Evolutionary conservation across 2,888 invertebrate species (phyloP), one percentile per base, ranked within the genome.

Genomic region (Odontocolon sp.): DNA sequence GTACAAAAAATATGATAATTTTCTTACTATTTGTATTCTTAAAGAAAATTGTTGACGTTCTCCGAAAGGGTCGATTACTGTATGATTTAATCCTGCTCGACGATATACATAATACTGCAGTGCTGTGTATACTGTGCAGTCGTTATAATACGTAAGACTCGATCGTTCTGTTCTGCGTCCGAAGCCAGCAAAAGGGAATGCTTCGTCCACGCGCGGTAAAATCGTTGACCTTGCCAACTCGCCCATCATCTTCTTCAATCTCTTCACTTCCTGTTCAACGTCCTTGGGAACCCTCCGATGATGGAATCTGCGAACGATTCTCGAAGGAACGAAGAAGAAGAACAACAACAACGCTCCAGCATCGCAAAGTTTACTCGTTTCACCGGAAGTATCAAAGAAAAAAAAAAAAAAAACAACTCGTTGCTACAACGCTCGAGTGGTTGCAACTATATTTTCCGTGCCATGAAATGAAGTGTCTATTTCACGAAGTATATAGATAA

Each of bases 141-240:
- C n/a, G 40, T 23, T 16, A 21, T 26, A 8, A 36, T 9, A 26
- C 26, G 38, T 38, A 26, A 40, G 26, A 57, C 23, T 23, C 38
- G 16, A 28, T 45, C 31, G 52, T 40, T 11, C 38, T 28, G 50
- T 52, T 14, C 26, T 11, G 18, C 16, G 42, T 8, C 40, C 21
- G 54, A 42, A 33, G n/a, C 42, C 1, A 16, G 54, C 42, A 26
- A 14, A 8, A 9, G 14, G 57, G 45, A 31, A 52, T 11, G 16
- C 28, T 26, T 45, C 52, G 52, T 66, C 47, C 52, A 42, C 31
- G 69, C 77, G 59, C 78, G 75, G 85, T 81, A 85, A 86, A 86
- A 85, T 83, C 86, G 82, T 86, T 86, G 86, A 86, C 86, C 86
- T 86, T 84, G 82, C 80, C 63, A 57, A 47, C 31, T 23, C 73